Percentiles rank a stretch among this genome's conserved stretches.
phyloP scores from a whole-genome alignment of 2,797 vertebrate species.

The Lycodopsis pacificus region DNA sequence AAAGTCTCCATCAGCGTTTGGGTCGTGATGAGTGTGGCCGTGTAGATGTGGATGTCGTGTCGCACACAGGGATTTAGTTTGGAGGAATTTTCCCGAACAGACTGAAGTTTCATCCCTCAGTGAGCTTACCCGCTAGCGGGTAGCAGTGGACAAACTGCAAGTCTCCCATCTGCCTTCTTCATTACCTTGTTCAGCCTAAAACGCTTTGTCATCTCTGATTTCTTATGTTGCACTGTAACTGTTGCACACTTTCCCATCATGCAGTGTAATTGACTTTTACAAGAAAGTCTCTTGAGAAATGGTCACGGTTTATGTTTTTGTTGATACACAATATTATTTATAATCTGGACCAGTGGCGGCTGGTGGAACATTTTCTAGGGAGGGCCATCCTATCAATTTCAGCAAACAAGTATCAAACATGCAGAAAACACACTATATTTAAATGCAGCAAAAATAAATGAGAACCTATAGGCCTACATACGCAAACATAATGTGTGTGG shows the following conservation, averaged over 20 bases:
- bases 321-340: not conserved
- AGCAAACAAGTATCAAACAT: no score
- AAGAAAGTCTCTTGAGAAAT: not conserved
- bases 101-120: slow-evolving; percentile 30
- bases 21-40: slow-evolving; percentile 15
- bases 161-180: slow-evolving; percentile 11
- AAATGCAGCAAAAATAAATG: no score
- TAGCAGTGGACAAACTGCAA: slow-evolving; percentile 18
- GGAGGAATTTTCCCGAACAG: slow-evolving; percentile 22
- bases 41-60: slow-evolving; percentile 31
- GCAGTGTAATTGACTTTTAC: slow-evolving; percentile 6
- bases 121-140: slow-evolving; percentile 14
- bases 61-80: slow-evolving; percentile 16
- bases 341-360: not conserved
- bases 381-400: no score
- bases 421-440: no score
- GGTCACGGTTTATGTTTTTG: not conserved
- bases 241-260: not conserved
- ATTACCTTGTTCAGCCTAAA: slow-evolving; percentile 13
- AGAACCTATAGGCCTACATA: no score
- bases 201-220: not conserved
- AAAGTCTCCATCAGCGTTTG: slow-evolving; percentile 18
- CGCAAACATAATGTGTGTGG: no score
- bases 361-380: no score
- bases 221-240: slow-evolving; percentile 1